Evolutionary conservation across 2,113 vertebrate genomes (phyloP), one percentile per base, ranked within the genome.

Genomic region (Rafetus swinhoei): DNA sequence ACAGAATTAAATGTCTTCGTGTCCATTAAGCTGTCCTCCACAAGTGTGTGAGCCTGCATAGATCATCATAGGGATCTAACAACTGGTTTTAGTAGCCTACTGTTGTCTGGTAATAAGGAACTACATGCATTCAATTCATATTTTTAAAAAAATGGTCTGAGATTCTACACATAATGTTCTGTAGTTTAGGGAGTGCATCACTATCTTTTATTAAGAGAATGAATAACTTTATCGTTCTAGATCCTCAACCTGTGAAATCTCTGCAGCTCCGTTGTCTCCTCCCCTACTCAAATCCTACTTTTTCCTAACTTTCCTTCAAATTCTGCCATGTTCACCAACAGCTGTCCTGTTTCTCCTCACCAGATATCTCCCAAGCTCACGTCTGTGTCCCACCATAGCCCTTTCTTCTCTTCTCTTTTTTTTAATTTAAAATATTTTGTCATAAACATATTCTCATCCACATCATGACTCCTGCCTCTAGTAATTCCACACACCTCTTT

Each of bases 381-480:
- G 82, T 93, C 81, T 92, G 82, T 82, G 90, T 93, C 81, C 25
- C 92, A 94, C 88, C 92, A 74, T 85, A 45, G 90, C 56, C 55
- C 88, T 2, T 3, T 90, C 92, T 92, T 76, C 15, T 69, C 14
- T 72, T 25, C 9, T 62, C 1, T 27, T 10, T 60, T 60, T 16
- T 3, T n/a, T 13, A 32, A 4, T 14, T 69, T 19, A 18, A 76
- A 74, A 18, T 22, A 76, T 45, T 76, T 76, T 76, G n/a, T 76
- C 86, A 90, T 86, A 89, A 95, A 85, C 65, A 74, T 21, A 86
- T 79, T 91, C 84, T 93, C 86, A 89, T 84, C 88, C 81, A 89
- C 80, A 84, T 5, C 22, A 76, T 9, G 19, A 45, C 21, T 76
- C 35, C 35, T 45, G 35, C 35, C 72, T 76, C 72, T 35, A 76